Evolutionary conservation across 2,888 invertebrate species (phyloP).

Genomic region (Ectobius pallidus): DNA sequence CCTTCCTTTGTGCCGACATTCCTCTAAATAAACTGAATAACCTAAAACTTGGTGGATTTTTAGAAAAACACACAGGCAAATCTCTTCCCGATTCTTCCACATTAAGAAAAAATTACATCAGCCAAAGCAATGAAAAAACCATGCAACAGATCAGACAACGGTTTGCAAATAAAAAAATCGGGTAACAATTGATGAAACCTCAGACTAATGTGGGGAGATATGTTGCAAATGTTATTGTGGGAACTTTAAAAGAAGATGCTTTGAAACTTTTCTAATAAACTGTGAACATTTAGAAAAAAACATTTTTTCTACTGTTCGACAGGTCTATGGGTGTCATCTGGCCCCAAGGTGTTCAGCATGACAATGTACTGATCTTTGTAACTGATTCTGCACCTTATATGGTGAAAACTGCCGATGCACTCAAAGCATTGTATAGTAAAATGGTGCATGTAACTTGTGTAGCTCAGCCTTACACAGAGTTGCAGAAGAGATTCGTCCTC

Average conservation of each 20-base stretch:
- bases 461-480: not conserved
- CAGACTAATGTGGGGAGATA: not conserved
- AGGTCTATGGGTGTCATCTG: not conserved
- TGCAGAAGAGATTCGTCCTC: not conserved
- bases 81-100: conserved; percentile 6
- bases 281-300: not conserved
- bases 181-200: not conserved
- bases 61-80: not conserved
- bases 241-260: not conserved
- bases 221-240: not conserved
- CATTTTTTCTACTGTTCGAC: not conserved
- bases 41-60: not conserved
- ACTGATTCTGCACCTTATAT: not conserved
- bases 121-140: not conserved
- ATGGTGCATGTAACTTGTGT: not conserved
- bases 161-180: not conserved
- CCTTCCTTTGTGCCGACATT: not conserved
- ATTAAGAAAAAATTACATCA: not conserved
- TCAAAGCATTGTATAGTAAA: not conserved
- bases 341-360: conserved; percentile 3
- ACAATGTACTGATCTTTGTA: conserved; percentile 8
- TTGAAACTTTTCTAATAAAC: conserved; percentile 1
- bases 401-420: not conserved
- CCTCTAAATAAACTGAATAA: not conserved
- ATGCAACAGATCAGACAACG: not conserved